A percentile compares a stretch with the other conserved stretches of the same genome.
These are phyloP conservation scores for Mercenaria mercenaria DNA, from an alignment of 1,140 invertebrate species.

Conservation along the genomic window DNA sequence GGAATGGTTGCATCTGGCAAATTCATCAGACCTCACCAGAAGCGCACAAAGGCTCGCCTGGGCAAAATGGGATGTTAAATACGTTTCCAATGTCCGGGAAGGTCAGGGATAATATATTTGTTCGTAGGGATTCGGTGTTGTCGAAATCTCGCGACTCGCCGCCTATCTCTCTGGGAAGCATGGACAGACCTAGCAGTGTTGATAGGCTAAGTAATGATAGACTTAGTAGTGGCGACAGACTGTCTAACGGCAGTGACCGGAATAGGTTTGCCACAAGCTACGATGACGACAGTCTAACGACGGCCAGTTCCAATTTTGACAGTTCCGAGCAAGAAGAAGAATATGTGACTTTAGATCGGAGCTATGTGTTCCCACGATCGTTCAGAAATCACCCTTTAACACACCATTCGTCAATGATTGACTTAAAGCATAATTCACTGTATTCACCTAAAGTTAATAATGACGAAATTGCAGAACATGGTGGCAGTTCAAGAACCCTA, in stretches of 20 bases:
- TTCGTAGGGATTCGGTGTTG: conserved; percentile 34
- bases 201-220: conserved; percentile 51
- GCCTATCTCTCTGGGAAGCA: conserved; percentile 53
- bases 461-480: conserved; percentile 5
- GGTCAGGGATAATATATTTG: background rate
- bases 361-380: conserved; percentile 60
- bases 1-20: conserved; percentile 65
- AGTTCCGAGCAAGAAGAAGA: conserved; percentile 72
- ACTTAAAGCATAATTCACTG: conserved; percentile 63
- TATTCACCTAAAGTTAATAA: conserved; percentile 65
- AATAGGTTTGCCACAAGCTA: conserved; percentile 53
- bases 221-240: conserved; percentile 44
- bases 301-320: conserved; percentile 65
- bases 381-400: conserved; percentile 25
- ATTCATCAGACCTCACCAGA: conserved; percentile 29
- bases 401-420: conserved; percentile 64
- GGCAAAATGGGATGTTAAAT: conserved; percentile 41
- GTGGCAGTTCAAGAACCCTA: conserved; percentile 11
- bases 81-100: conserved; percentile 52
- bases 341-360: conserved; percentile 74
- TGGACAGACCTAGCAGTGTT: conserved; percentile 43
- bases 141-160: conserved; percentile 59
- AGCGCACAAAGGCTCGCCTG: background rate
- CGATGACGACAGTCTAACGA: conserved; percentile 64
- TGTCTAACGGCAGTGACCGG: conserved; percentile 56